Conservation (phyloP, 2,797 vertebrate species). For the Gambelia wislizenii region DNA sequence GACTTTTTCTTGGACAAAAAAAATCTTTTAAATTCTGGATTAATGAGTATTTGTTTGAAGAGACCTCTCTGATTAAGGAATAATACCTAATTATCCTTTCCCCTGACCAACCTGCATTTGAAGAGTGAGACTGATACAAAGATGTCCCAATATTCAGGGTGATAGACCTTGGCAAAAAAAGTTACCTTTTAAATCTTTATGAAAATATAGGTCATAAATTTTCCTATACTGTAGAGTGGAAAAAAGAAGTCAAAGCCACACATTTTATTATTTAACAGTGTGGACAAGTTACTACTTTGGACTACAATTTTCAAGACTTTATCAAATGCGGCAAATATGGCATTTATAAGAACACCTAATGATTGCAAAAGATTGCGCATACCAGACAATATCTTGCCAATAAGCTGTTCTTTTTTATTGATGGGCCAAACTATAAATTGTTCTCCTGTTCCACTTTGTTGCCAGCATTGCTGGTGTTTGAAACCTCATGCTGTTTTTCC, state of each 20-base stretch:
- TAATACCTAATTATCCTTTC: constrained; percentile 55
- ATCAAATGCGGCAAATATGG: no score
- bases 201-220: background rate
- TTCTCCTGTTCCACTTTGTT: no score
- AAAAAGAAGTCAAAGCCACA: background rate
- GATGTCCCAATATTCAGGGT: background rate
- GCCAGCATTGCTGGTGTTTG: no score
- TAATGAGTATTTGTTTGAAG: constrained; percentile 66
- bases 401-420: no score
- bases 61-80: constrained; percentile 69
- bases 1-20: constrained; percentile 60
- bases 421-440: no score
- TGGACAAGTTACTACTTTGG: no score
- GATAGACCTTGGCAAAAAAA: constrained; percentile 19
- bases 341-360: no score
- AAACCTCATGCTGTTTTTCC: no score
- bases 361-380: no score
- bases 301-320: no score
- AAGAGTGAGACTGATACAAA: constrained; percentile 40
- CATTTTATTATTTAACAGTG: background rate
- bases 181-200: constrained; percentile 10
- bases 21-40: constrained; percentile 76
- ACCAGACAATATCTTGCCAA: no score
- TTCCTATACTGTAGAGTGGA: background rate
- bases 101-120: constrained; percentile 42